These are phyloP conservation scores for Clusia tigrina DNA, from an alignment of 2,888 invertebrate genomes.

Conservation along the genomic window DNA sequence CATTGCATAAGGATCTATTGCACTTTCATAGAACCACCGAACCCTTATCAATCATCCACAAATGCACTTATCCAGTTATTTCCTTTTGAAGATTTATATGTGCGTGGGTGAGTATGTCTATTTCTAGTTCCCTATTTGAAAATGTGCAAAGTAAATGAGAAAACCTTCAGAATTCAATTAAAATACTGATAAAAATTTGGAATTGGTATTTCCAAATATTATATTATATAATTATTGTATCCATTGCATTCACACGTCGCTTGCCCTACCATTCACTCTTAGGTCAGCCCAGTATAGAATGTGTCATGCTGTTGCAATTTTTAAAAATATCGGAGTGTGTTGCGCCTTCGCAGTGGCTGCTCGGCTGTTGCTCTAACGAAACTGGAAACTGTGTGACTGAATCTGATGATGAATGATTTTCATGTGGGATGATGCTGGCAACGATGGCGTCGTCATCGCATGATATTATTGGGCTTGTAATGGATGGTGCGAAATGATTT, in stretches of 20 bases:
- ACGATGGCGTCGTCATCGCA: conserved; percentile 22
- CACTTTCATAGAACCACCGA: too few species aligned
- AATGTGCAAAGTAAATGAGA: too few species aligned
- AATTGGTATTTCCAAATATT: too few species aligned
- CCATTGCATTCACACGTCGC: conserved; percentile 8
- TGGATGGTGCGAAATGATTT: conserved; percentile 52
- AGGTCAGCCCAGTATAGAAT: not conserved
- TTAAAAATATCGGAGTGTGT: conserved; percentile 49
- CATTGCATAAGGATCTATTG: too few species aligned
- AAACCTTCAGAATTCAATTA: too few species aligned
- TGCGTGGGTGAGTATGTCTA: too few species aligned
- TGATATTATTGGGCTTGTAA: conserved; percentile 39
- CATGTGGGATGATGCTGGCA: conserved; percentile 44
- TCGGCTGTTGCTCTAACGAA: not conserved
- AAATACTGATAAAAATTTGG: too few species aligned
- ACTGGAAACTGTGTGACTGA: not conserved
- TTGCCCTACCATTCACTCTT: not conserved
- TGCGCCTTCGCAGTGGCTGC: conserved; percentile 34
- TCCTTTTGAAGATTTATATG: too few species aligned
- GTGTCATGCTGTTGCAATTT: conserved; percentile 32
- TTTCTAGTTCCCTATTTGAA: too few species aligned
- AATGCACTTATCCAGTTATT: too few species aligned
- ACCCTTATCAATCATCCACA: too few species aligned
- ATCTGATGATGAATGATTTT: conserved; percentile 52
- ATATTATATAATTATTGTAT: too few species aligned